These are phyloP conservation scores for Alligator mississippiensis DNA, from an alignment of 2,113 vertebrate species.

Conservation along the genomic window DNA sequence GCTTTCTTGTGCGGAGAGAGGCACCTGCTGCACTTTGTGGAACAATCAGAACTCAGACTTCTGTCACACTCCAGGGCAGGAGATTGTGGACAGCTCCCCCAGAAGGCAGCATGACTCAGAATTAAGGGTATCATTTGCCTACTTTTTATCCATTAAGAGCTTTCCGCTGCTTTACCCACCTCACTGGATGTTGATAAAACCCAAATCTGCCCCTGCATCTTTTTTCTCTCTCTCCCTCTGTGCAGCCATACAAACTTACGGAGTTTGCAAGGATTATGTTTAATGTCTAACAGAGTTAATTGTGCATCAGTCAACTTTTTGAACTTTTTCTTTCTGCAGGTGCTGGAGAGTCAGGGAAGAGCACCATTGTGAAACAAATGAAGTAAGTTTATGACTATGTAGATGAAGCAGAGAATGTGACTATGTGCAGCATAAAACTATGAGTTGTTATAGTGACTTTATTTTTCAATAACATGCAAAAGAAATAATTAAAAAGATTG, in stretches of 20 bases:
- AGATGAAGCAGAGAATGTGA: not conserved
- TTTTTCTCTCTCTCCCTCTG: not conserved
- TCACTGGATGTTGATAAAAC: not conserved
- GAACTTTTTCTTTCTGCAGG: conserved; percentile 68
- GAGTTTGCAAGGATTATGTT: conserved; percentile 14
- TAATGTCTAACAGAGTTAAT: conserved; percentile 25
- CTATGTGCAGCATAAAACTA: not conserved
- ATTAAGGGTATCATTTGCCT: no score
- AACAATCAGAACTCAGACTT: no score
- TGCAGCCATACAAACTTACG: not conserved
- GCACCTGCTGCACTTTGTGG: no score
- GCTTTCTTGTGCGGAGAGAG: no score
- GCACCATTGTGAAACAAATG: conserved; percentile 85
- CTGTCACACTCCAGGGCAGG: no score
- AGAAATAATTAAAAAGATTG: conserved; percentile 21
- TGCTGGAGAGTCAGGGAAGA: conserved; percentile 85
- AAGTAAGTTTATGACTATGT: conserved; percentile 77
- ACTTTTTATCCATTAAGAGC: not conserved
- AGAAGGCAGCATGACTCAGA: not conserved
- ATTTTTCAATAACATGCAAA: conserved; percentile 31
- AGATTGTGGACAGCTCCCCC: not conserved
- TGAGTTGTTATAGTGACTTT: not conserved
- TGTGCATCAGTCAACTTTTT: conserved; percentile 1
- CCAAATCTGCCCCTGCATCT: not conserved
- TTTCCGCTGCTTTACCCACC: not conserved